These are phyloP conservation scores for Gryllus longicercus DNA, from an alignment of 2,888 invertebrate genomes.

Conservation along the genomic window DNA sequence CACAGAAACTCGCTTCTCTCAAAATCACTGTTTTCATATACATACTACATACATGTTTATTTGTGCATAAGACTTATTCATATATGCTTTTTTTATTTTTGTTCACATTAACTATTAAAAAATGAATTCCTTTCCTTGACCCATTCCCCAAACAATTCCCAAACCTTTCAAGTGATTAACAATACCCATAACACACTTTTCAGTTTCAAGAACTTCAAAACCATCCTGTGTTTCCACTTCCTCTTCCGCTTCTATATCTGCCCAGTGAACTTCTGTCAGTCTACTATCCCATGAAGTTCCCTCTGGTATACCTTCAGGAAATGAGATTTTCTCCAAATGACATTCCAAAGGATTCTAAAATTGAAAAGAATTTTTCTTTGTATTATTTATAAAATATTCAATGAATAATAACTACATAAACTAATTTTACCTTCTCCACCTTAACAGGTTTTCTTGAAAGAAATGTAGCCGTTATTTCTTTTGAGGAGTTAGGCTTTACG, in stretches of 20 bases:
- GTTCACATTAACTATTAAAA: too few species aligned
- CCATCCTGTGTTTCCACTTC: not conserved
- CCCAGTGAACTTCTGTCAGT: not conserved
- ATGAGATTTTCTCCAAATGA: not conserved
- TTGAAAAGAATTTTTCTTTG: too few species aligned
- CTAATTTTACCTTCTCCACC: slow-evolving; percentile 44
- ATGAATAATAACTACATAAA: slow-evolving; percentile 31
- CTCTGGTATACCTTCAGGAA: not conserved
- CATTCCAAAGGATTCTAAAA: not conserved
- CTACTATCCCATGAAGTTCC: not conserved
- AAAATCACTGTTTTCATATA: too few species aligned
- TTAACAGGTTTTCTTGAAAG: slow-evolving; percentile 47
- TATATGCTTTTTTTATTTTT: too few species aligned
- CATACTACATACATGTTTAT: too few species aligned
- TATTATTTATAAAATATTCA: not conserved
- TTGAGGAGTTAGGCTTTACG: slow-evolving; percentile 47
- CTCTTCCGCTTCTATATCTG: not conserved
- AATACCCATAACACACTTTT: not conserved
- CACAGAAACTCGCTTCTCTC: too few species aligned
- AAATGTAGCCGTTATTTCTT: slow-evolving; percentile 54
- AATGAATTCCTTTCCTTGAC: too few species aligned
- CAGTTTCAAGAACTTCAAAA: not conserved
- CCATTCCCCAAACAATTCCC: too few species aligned
- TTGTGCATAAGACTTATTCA: too few species aligned
- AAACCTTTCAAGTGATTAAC: too few species aligned